Conservation (phyloP, 2,113 vertebrate genomes). For the Zosterops pallidus region DNA sequence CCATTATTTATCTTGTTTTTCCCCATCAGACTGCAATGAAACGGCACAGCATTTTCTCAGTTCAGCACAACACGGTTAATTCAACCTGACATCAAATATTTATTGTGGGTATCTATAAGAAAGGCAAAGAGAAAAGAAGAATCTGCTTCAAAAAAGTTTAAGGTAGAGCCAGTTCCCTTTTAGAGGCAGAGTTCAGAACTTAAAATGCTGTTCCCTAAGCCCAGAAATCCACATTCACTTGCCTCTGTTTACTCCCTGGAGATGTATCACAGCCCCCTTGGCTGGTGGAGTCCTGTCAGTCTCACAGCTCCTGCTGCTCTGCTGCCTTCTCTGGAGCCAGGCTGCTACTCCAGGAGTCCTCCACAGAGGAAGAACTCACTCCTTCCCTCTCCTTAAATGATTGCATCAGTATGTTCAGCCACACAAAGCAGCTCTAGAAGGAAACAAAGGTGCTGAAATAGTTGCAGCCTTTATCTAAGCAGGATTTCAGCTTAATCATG, state of each 20-base stretch:
- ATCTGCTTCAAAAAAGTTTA: not conserved
- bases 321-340: not conserved
- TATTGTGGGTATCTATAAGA: not conserved
- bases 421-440: not conserved
- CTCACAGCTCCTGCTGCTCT: not conserved
- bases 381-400: not conserved
- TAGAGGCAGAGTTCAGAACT: not conserved
- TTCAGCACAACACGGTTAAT: constrained; percentile 23
- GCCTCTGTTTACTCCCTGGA: not conserved
- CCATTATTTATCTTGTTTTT: constrained; percentile 48
- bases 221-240: not conserved
- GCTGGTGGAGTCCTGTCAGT: not conserved
- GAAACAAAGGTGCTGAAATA: not conserved
- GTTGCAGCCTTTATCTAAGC: not conserved
- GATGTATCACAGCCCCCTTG: not conserved
- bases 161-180: not conserved
- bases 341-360: not conserved
- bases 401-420: not conserved
- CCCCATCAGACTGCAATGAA: not conserved
- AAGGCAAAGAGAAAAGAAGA: constrained; percentile 7
- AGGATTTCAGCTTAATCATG: not conserved
- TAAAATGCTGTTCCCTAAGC: not conserved
- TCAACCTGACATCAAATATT: constrained; percentile 52
- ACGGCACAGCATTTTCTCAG: constrained; percentile 8
- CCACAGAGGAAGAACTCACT: not conserved